Conservation (phyloP, 1,140 invertebrate species). For the Leptopilina boulardi region DNA sequence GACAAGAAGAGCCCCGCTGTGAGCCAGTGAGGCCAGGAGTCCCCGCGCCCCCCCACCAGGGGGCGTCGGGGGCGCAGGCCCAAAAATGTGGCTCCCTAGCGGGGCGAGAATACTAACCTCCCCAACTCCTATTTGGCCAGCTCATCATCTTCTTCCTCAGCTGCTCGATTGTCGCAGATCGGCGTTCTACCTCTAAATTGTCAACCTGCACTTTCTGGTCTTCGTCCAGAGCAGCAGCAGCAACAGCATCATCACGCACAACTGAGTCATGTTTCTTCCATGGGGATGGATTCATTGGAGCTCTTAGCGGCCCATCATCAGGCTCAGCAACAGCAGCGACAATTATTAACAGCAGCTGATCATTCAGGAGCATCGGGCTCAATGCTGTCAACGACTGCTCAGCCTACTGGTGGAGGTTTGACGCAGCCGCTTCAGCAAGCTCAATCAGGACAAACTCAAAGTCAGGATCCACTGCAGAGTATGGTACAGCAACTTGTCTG, state of each 20-base stretch:
- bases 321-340: constrained; percentile 61
- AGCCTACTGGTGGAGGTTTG: constrained; percentile 60
- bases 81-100: constrained; percentile 77
- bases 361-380: constrained; percentile 48
- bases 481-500: constrained; percentile 71
- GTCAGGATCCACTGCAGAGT: constrained; percentile 71
- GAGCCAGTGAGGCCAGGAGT: constrained; percentile 82
- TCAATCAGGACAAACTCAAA: constrained; percentile 59
- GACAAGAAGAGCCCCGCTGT: constrained; percentile 89
- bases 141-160: constrained; percentile 55
- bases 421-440: constrained; percentile 63
- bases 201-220: constrained; percentile 55
- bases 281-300: constrained; percentile 49
- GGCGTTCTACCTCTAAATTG: constrained; percentile 62
- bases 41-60: constrained; percentile 76
- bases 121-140: constrained; percentile 67
- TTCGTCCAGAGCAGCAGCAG: constrained; percentile 59
- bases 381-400: constrained; percentile 50
- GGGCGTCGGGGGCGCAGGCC: constrained; percentile 77
- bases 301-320: constrained; percentile 53
- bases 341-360: constrained; percentile 40
- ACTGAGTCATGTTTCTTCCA: constrained; percentile 51
- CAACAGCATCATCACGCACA: too few species aligned
- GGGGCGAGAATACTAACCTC: constrained; percentile 74
- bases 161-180: constrained; percentile 55